Percentiles rank a stretch among this genome's conserved stretches.
phyloP scores from a whole-genome alignment of 2,113 vertebrate species.

The Antigone vipio region DNA sequence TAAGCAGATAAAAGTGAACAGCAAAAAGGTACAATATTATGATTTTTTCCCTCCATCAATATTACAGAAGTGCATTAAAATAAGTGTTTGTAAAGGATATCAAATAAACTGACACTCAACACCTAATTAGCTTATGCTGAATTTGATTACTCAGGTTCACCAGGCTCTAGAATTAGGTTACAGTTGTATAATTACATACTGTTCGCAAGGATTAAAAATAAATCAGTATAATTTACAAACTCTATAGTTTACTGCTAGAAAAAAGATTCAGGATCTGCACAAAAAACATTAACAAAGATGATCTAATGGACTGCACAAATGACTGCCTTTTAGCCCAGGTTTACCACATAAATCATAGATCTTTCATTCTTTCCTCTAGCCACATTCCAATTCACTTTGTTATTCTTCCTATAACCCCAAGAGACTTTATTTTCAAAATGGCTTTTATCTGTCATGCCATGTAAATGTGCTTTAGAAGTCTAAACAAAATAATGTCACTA shows the following conservation, averaged over 20 bases:
- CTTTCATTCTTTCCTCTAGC: not conserved
- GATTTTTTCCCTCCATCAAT: not conserved
- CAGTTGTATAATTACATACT: not conserved
- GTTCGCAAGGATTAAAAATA: not conserved
- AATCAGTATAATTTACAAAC: not conserved
- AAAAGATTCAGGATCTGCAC: not conserved
- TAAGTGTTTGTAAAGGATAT: not conserved
- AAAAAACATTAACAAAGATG: conserved; percentile 36
- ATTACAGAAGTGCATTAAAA: not conserved
- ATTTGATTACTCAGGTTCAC: not conserved
- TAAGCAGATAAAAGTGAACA: not conserved
- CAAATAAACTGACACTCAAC: not conserved
- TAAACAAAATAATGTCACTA: conserved; percentile 58
- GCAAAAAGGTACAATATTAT: not conserved
- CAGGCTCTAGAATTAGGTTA: not conserved
- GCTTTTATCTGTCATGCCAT: conserved; percentile 49
- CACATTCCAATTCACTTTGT: conserved; percentile 21
- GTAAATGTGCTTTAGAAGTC: conserved; percentile 56
- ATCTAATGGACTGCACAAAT: not conserved
- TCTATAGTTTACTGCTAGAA: not conserved
- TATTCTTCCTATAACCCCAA: not conserved
- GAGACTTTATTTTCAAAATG: conserved; percentile 48
- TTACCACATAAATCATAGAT: not conserved
- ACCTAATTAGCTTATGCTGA: not conserved
- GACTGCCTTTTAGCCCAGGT: not conserved